Base-by-base conservation (phyloP, 92 coral and sea anemone genomes). In the Umimayanthus kanabou region DNA sequence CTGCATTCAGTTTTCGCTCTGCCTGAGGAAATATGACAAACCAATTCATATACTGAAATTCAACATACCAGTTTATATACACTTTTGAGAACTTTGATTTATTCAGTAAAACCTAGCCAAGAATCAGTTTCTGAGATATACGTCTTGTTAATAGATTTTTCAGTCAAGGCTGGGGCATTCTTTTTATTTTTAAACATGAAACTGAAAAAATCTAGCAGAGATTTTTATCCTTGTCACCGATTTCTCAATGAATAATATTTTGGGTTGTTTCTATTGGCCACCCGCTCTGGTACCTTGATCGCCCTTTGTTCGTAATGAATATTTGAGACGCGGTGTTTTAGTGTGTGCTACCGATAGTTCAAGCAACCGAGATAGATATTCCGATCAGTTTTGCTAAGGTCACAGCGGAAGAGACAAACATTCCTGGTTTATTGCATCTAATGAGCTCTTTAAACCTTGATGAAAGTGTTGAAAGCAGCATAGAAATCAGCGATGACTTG, bases 231-330 rank as follows among this genome's bases (percentile, higher is more conserved):
- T 16, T 16, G 15, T 23, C 64, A 5, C 45, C 39, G 23, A 49
- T 72, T 8, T 80, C 67, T 40, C 84, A 53, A 80, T 80, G 30
- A 25, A 45, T 40, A 50, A 83, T 15, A 45, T 42, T 67, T 53
- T 26, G 29, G 37, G 70, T 83, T 83, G 87, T 83, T 83, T 69
- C 78, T 20, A 26, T 26, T 71, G 74, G 87, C 66, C 87, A 83
- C 87, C 87, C 67, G 87, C 67, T 45, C 77, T 15, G 87, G 78
- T 70, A 83, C 57, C 87, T 33, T 70, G 87, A 72, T 70, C 42
- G n/a, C 7, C 67, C 33, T 83, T 83, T 83, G 87, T 83, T 50
- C 78, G 28, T 69, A 67, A 42, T 83, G 65, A 83, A 83, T 83
- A 83, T 70, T 83, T 83, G 87, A 83, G 77, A 25, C 78, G 42